phyloP scores from a whole-genome alignment of 2,888 invertebrate genomes.

The Clunio marinus region DNA sequence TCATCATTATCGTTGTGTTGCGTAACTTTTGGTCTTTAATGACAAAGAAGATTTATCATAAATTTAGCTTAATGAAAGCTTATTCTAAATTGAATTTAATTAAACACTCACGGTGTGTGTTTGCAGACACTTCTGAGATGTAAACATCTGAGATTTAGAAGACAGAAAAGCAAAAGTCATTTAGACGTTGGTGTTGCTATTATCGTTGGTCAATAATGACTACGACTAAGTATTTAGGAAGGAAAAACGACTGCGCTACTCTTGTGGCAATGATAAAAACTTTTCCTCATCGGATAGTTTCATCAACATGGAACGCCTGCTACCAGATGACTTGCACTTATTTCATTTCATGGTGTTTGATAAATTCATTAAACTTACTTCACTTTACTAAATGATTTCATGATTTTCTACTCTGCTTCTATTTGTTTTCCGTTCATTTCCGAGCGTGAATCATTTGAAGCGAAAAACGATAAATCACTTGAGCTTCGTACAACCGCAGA shows the following conservation, averaged over 20 bases:
- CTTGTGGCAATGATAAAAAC: too few relatives aligned
- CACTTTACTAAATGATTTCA: constrained; percentile 23
- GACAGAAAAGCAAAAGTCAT: constrained; percentile 4
- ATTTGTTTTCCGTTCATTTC: neutral
- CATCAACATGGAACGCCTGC: neutral
- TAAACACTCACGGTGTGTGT: neutral
- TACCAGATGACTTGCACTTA: constrained; percentile 28
- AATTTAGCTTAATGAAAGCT: neutral
- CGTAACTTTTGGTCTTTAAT: neutral
- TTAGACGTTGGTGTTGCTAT: neutral
- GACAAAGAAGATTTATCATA: neutral
- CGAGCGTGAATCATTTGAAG: constrained; percentile 2
- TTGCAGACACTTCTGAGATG: neutral
- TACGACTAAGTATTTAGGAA: neutral
- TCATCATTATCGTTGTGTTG: neutral
- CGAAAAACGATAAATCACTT: constrained; percentile 16
- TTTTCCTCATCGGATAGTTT: neutral
- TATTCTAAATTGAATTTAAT: constrained; percentile 6
- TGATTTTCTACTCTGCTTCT: neutral
- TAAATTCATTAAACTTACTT: constrained; percentile 30
- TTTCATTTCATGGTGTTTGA: constrained; percentile 27
- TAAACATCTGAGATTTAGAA: neutral
- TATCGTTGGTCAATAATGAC: too few relatives aligned
- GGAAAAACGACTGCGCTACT: too few relatives aligned
- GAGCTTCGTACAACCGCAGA: neutral